These are phyloP conservation scores for Heliconius himera DNA, from an alignment of 1,140 invertebrate species.

Conservation along the genomic window DNA sequence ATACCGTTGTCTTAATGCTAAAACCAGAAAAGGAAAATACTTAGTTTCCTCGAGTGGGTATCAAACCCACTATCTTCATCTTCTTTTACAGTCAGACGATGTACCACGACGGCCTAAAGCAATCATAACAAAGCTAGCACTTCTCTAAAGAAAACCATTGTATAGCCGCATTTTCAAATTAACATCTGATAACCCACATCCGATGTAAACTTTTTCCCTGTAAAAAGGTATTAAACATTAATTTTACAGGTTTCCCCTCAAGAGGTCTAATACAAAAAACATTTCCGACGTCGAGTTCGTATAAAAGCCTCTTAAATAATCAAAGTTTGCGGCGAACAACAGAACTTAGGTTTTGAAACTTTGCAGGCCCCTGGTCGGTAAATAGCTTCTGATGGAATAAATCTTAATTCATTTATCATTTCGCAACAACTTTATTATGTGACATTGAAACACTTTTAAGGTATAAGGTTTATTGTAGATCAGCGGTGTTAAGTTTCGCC, in stretches of 20 bases:
- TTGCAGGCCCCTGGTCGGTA: constrained; percentile 25
- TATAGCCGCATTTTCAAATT: background rate
- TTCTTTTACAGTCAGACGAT: too few species aligned
- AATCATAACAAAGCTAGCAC: background rate
- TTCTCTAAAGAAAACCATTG: background rate
- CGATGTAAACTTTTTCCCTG: background rate
- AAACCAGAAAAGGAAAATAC: too few species aligned
- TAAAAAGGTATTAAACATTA: constrained; percentile 15
- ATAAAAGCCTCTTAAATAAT: constrained; percentile 50
- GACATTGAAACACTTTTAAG: background rate
- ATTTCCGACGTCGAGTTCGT: constrained; percentile 23
- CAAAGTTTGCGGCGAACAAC: constrained; percentile 42
- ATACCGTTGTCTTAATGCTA: too few species aligned
- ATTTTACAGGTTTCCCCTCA: constrained; percentile 33
- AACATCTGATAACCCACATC: background rate
- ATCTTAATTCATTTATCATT: constrained; percentile 35
- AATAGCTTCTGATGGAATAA: constrained; percentile 30
- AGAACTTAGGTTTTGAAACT: constrained; percentile 38
- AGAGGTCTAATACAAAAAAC: constrained; percentile 36
- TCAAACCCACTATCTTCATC: too few species aligned
- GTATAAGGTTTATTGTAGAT: background rate
- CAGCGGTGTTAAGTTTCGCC: too few species aligned
- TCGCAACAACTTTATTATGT: constrained; percentile 11
- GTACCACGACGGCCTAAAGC: too few species aligned
- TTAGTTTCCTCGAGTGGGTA: too few species aligned